These are phyloP conservation scores for Conus canariensis DNA, from an alignment of 2,888 invertebrate genomes.

Conservation along the genomic window DNA sequence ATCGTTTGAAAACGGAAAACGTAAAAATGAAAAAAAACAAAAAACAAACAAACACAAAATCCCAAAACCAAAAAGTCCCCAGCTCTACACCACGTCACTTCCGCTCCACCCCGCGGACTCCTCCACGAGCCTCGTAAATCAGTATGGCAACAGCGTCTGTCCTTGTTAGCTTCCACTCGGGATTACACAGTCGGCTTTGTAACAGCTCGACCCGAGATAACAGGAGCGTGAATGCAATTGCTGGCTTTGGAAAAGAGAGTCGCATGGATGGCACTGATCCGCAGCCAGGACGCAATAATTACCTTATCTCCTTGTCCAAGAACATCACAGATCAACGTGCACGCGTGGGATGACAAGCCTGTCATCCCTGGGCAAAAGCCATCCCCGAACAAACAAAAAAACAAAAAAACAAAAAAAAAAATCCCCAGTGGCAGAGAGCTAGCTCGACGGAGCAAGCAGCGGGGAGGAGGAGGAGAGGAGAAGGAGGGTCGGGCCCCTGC, in stretches of 20 bases:
- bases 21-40: neutral
- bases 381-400: neutral
- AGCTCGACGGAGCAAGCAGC: neutral
- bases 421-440: neutral
- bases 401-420: neutral
- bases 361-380: neutral
- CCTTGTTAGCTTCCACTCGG: neutral
- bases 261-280: conserved; percentile 2
- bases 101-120: neutral
- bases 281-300: neutral
- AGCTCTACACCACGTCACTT: neutral
- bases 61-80: neutral
- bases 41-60: neutral
- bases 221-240: neutral
- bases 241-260: neutral
- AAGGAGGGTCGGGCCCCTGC: neutral
- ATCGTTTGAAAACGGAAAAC: neutral
- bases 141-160: conserved; percentile 18
- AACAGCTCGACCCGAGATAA: neutral
- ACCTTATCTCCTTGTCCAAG: conserved; percentile 13
- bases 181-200: conserved; percentile 8
- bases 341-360: neutral
- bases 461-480: neutral
- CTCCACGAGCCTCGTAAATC: neutral
- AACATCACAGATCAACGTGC: conserved; percentile 14